Conservation (phyloP, 2,113 vertebrate genomes). For the Mirza zaza region DNA sequence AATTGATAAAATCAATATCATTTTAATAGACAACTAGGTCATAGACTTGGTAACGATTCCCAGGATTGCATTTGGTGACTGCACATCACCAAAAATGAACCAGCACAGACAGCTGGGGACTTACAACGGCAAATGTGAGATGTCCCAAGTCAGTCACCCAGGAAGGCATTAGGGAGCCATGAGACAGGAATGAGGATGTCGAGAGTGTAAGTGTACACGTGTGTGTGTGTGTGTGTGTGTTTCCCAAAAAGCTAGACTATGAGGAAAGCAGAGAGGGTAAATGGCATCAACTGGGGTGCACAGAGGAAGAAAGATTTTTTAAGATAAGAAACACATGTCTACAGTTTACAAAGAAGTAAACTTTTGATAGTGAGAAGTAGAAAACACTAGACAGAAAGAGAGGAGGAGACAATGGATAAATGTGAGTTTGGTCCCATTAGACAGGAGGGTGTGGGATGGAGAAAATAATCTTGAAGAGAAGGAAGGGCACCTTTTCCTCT, state of each 20-base stretch:
- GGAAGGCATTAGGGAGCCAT: background rate
- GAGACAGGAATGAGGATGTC: background rate
- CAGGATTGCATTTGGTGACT: background rate
- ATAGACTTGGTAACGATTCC: background rate
- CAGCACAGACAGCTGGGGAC: background rate
- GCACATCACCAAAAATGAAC: background rate
- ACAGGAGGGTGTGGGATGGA: background rate
- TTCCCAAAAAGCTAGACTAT: background rate
- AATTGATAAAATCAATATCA: background rate
- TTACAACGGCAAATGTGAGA: background rate
- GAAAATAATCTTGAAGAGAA: background rate
- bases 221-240: background rate
- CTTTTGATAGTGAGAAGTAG: background rate
- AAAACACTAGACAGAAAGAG: background rate
- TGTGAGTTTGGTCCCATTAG: background rate
- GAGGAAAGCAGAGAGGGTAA: background rate
- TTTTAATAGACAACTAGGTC: background rate
- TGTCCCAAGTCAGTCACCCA: too few relatives aligned
- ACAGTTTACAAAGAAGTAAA: background rate
- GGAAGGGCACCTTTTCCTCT: background rate
- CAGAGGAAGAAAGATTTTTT: background rate
- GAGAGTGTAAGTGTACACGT: background rate
- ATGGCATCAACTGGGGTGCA: background rate
- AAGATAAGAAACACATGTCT: background rate
- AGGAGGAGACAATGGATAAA: background rate